Evolutionary conservation across 2,797 vertebrate species (phyloP), one percentile per base, ranked within the genome.

Genomic region (Artibeus jamaicensis): DNA sequence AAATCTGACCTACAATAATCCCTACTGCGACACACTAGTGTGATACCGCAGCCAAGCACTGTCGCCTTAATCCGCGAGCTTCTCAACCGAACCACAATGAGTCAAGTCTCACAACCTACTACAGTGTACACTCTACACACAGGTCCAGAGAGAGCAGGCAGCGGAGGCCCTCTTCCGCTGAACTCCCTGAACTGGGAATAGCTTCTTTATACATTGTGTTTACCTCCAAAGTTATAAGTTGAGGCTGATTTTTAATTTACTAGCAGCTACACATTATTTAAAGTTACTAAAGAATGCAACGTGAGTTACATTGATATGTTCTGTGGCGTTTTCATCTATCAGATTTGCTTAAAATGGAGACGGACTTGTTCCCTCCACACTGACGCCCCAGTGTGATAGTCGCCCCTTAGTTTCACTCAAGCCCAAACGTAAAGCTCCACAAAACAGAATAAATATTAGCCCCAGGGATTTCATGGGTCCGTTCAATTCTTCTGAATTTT

Each of bases 401-500:
- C 15, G 21, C 18, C 44, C 67, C 46, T 32, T 77, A 71, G 32
- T 74, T 95, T 86, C 29, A 76, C 48, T 82, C 16, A 70, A 37
- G 16, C 32, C 9, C 71, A 87, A 90, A 53, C 22, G 32, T 46
- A 73, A 87, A 89, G 79, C 15, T 87, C n/a, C 42, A 53, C 42
- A 16, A 93, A 86, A 76, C 2, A 46, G 44, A 70, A 95, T 88
- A 78, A 70, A 95, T 88, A 78, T 88, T 26, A 78, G 44, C 39
- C 37, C 32, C 19, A 37, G 71, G 37, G 21, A 86, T 92, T 55
- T 67, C 89, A 86, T 3, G 39, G 55, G 19, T 83, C 79, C 48
- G 48, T 83, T 88, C 53, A 42, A 37, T 39, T 50, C 88, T 90
- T 65, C 42, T 90, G 26, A 93, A 79, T 86, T 88, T 85, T 90